Percentiles rank a stretch among this genome's conserved stretches.
Evolutionary conservation across 1,140 invertebrate species (phyloP).

Genomic region (Bradynema listronoti): DNA sequence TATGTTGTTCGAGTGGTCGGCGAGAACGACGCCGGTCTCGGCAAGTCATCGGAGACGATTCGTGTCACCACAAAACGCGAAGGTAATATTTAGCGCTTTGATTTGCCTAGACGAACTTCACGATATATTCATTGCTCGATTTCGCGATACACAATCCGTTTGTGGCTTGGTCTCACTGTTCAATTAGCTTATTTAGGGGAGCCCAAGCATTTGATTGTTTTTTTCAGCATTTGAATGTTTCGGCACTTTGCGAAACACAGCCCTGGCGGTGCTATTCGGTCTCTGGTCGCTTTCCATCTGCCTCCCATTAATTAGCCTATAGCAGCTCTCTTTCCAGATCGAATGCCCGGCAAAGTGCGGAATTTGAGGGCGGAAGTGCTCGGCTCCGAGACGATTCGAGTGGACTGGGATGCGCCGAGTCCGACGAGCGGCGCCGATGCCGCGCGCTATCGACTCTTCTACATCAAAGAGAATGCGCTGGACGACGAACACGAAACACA

Average conservation of each 20-base stretch:
- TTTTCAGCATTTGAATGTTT: too few species aligned
- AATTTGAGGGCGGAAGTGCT: conserved; percentile 38
- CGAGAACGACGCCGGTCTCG: conserved; percentile 16
- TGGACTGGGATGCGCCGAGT: conserved; percentile 32
- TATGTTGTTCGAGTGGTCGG: conserved; percentile 34
- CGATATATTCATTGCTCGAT: too few species aligned
- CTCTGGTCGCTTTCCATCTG: too few species aligned
- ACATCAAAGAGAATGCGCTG: conserved; percentile 18
- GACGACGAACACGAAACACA: conserved; percentile 39
- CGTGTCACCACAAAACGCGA: conserved; percentile 22
- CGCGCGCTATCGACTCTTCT: conserved; percentile 42
- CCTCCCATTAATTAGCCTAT: too few species aligned
- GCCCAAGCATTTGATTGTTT: too few species aligned
- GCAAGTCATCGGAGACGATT: conserved; percentile 26
- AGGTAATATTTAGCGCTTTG: conserved; percentile 14
- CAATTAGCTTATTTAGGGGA: too few species aligned
- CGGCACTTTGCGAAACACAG: too few species aligned
- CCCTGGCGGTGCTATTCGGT: too few species aligned
- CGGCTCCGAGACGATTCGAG: conserved; percentile 31
- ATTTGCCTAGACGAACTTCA: too few species aligned
- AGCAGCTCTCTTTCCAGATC: too few species aligned
- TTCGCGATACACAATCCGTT: too few species aligned
- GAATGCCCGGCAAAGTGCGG: conserved; percentile 18
- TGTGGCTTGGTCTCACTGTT: too few species aligned
- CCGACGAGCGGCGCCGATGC: conserved; percentile 9